Percentiles rank a stretch among this genome's conserved stretches.
phyloP scores from a whole-genome alignment of 2,113 vertebrate genomes.

The Eclectus roratus region DNA sequence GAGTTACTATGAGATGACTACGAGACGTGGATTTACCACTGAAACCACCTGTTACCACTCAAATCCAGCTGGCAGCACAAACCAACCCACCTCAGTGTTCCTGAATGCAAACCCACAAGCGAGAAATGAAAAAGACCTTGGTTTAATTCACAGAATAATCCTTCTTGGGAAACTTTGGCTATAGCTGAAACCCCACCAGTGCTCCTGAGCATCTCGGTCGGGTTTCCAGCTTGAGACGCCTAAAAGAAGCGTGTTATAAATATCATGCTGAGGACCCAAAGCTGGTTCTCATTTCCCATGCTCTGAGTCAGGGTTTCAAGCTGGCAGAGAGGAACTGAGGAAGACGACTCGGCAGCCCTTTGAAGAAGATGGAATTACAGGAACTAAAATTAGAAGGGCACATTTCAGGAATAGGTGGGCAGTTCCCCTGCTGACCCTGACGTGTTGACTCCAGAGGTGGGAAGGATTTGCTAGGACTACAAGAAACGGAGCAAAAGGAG shows the following conservation, averaged over 20 bases:
- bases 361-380: constrained; percentile 25
- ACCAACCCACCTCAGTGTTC: not conserved
- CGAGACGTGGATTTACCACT: not conserved
- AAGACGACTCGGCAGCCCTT: not conserved
- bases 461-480: not conserved
- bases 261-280: not conserved
- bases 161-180: not conserved
- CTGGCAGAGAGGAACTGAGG: not conserved
- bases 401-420: not conserved
- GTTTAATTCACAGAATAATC: not conserved
- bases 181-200: not conserved
- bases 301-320: not conserved
- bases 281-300: not conserved
- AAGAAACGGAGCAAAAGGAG: constrained; percentile 1
- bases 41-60: not conserved
- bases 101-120: not conserved
- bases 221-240: not conserved
- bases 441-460: not conserved
- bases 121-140: not conserved
- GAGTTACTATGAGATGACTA: not conserved
- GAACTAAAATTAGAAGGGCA: not conserved
- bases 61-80: not conserved
- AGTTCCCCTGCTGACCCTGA: not conserved
- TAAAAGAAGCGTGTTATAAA: not conserved
- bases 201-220: not conserved